These are phyloP conservation scores for Sebastes schlegelii DNA, from an alignment of 2,113 vertebrate species.

Conservation along the genomic window DNA sequence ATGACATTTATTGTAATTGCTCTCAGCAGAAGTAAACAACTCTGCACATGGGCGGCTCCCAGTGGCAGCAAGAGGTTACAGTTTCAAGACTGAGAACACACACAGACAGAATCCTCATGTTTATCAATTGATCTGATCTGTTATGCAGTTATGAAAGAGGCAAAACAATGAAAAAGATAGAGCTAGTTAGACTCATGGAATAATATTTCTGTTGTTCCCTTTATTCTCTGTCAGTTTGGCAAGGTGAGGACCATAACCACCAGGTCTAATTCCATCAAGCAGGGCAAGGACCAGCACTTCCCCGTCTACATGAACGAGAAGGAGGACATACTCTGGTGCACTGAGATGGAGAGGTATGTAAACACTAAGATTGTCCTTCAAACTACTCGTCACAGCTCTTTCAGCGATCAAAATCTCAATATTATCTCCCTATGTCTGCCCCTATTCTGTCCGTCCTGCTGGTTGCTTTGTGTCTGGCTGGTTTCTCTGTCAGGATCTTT, in stretches of 20 bases:
- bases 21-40: background rate
- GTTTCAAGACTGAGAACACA: background rate
- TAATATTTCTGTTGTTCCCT: background rate
- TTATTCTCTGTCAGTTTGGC: slow-evolving; percentile 87
- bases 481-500: slow-evolving; percentile 85
- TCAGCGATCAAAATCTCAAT: slow-evolving; percentile 20
- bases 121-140: background rate
- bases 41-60: slow-evolving; percentile 31
- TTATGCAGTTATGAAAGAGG: background rate
- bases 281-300: slow-evolving; percentile 99
- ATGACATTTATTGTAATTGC: background rate
- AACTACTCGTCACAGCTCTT: background rate
- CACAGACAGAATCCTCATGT: background rate
- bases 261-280: slow-evolving; percentile 98
- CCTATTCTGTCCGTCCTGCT: background rate
- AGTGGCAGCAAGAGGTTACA: slow-evolving; percentile 44
- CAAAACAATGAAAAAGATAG: background rate
- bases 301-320: slow-evolving; percentile 99
- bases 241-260: slow-evolving; percentile 99
- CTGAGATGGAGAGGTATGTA: slow-evolving; percentile 96
- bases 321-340: slow-evolving; percentile 99
- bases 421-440: slow-evolving; percentile 13
- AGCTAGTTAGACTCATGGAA: background rate
- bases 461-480: slow-evolving; percentile 19
- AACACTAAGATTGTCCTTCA: background rate